Percentiles rank a stretch among this genome's conserved stretches.
These are phyloP conservation scores for Meloe dianella DNA, from an alignment of 2,888 invertebrate species.

Conservation along the genomic window DNA sequence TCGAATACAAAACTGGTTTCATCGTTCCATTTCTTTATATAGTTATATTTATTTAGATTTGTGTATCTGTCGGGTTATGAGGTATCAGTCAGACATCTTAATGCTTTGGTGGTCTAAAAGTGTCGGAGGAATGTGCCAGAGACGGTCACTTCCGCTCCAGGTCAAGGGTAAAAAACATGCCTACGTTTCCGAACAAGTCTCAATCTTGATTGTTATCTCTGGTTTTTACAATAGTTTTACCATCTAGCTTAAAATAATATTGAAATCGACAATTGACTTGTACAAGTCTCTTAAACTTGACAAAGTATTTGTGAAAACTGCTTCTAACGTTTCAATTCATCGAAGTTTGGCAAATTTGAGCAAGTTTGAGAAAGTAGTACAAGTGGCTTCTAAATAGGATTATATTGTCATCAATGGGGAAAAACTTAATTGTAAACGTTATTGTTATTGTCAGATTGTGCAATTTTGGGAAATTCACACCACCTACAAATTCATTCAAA, in stretches of 20 bases:
- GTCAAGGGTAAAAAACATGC: constrained; percentile 28
- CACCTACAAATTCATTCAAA: not conserved
- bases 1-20: not conserved
- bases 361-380: constrained; percentile 38
- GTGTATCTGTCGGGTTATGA: constrained; percentile 22
- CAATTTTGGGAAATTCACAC: not conserved
- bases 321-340: no score
- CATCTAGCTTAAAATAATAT: no score
- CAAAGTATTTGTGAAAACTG: no score
- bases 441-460: constrained; percentile 4
- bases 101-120: constrained; percentile 34
- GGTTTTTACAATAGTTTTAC: no score
- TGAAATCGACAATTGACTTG: no score
- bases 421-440: no score
- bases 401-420: no score
- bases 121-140: constrained; percentile 32
- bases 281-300: no score
- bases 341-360: no score
- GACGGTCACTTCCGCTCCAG: constrained; percentile 31
- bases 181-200: not conserved
- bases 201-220: constrained; percentile 15
- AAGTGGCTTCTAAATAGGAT: constrained; percentile 34
- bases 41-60: constrained; percentile 12
- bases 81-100: constrained; percentile 29
- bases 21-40: not conserved